Base-by-base conservation (phyloP, 2,888 invertebrate genomes). In the Trichacis sp. region DNA sequence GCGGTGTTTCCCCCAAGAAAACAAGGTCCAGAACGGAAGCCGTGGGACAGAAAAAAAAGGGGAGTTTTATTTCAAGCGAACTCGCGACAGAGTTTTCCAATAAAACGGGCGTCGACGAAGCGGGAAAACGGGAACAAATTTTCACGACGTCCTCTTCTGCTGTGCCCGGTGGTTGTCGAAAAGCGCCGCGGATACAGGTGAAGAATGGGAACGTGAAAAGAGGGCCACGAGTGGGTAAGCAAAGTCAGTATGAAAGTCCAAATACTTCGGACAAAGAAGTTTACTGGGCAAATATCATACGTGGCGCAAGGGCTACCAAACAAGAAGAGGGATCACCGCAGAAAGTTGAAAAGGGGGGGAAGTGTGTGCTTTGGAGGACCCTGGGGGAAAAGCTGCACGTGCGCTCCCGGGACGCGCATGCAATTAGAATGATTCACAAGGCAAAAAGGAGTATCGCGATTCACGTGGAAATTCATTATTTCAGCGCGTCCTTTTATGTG, bases 251-350 rank as follows among this genome's bases (percentile, higher is more conserved):
- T 53, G 43, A 60, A 63, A 68, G 68, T 71, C 73, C 62, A 68
- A 69, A 69, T 64, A 70, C 70, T 71, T 63, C 65, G 71, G 67
- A 71, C 70, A 70, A 70, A 69, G 69, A 64, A 56, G 64, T 69
- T 69, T 57, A 52, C 62, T 53, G 61, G 64, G 63, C 65, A 70
- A 70, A 72, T 66, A 72, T 66, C 61, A 56, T 62, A 47, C 48
- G 40, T 45, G 58, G 42, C 55, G 64, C 36, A 29, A 48, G 38
- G 24, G 54, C 45, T 42, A 18, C 42, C 42, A 14, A 5, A 51
- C 50, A 50, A 60, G 55, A 48, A 59, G 59, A 51, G 43, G 48
- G 52, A 54, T 58, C 55, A 58, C 54, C 54, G 42, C 63, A 38
- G 52, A 57, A 48, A 49, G 53, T 18, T 50, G 45, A 50, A 50